Evolutionary conservation across 1,140 invertebrate species (phyloP).

Genomic region (Scaptomyza graminum): DNA sequence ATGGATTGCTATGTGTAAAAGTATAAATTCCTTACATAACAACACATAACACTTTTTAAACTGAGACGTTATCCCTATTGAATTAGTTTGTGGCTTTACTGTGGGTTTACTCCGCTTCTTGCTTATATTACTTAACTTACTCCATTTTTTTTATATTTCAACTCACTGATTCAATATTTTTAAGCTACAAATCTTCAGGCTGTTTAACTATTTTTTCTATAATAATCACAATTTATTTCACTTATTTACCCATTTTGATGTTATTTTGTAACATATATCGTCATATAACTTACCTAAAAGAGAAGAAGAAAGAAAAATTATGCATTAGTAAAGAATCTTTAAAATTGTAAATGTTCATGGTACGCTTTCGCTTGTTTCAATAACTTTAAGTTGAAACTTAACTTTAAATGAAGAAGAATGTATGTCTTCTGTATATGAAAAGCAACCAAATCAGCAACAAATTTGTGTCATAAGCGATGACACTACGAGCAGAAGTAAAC

Average conservation of each 20-base stretch:
- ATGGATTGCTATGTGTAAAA: too few species aligned
- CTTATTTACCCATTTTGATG: not conserved
- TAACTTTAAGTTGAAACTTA: constrained; percentile 6
- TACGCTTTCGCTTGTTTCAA: not conserved
- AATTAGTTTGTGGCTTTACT: too few species aligned
- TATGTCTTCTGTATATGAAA: constrained; percentile 45
- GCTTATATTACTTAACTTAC: too few species aligned
- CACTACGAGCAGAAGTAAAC: constrained; percentile 43
- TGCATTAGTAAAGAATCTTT: constrained; percentile 1
- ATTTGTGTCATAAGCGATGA: constrained; percentile 64
- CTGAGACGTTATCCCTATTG: too few species aligned
- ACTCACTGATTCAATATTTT: too few species aligned
- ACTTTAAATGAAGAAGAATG: constrained; percentile 16
- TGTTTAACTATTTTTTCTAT: too few species aligned
- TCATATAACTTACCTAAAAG: constrained; percentile 53
- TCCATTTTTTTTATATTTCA: too few species aligned
- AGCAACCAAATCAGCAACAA: constrained; percentile 65
- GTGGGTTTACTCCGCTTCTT: too few species aligned
- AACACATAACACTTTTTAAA: too few species aligned
- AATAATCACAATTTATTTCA: not conserved
- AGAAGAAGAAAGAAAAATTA: not conserved
- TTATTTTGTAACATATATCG: not conserved
- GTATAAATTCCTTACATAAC: too few species aligned
- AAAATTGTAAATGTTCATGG: not conserved
- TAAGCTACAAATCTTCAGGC: too few species aligned